phyloP scores from a whole-genome alignment of 2,888 invertebrate species.

The Drosophila kuntzei region DNA sequence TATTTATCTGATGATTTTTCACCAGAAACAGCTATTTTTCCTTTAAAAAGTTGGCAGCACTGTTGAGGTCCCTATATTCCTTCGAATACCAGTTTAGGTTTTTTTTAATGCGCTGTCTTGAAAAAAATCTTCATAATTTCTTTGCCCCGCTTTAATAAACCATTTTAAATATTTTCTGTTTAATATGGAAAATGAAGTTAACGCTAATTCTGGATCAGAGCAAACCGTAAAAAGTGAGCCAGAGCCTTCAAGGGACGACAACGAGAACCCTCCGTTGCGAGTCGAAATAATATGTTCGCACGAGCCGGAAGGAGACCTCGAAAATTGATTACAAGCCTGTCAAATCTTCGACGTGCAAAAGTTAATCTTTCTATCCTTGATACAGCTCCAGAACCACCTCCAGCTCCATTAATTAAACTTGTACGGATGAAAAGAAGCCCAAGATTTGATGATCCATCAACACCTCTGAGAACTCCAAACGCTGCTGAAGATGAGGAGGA shows the following conservation, averaged over 20 bases:
- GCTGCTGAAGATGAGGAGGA: not conserved
- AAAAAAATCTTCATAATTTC: not conserved
- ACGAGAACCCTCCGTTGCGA: slow-evolving; percentile 28
- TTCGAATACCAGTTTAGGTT: not conserved
- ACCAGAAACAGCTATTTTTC: too few species aligned
- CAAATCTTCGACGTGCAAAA: too few species aligned
- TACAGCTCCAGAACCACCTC: not conserved
- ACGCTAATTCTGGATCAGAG: not conserved
- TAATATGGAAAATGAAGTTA: slow-evolving; percentile 1
- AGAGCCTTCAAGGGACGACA: not conserved
- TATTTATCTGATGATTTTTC: too few species aligned
- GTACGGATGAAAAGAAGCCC: not conserved
- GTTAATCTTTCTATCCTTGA: too few species aligned
- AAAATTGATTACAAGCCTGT: too few species aligned
- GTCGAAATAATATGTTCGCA: not conserved
- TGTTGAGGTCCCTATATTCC: too few species aligned
- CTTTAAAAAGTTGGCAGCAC: too few species aligned
- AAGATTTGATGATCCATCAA: not conserved
- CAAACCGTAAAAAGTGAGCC: slow-evolving; percentile 8
- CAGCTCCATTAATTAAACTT: not conserved
- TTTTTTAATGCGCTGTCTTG: not conserved
- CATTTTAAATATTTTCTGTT: not conserved
- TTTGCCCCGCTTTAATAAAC: not conserved
- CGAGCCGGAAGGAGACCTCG: not conserved
- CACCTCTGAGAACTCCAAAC: not conserved